Conservation (phyloP, 53 echinoderm and acorn worm species). For the Glandiceps talaboti region DNA sequence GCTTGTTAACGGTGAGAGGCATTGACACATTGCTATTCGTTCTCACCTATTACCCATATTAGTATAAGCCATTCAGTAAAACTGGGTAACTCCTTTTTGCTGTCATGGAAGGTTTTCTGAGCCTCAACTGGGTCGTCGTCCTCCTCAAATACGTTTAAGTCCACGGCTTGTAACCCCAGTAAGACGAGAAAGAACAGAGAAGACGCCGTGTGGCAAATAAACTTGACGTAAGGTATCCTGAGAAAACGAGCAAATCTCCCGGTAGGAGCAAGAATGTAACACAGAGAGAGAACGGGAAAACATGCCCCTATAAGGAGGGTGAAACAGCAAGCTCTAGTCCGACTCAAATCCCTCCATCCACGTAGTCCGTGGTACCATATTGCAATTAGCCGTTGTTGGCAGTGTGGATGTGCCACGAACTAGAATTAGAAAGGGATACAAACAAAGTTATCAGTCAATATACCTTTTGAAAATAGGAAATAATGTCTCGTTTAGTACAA, state of each 20-base stretch:
- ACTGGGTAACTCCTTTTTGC: conserved; percentile 25
- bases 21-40: too few species aligned
- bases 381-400: conserved; percentile 90
- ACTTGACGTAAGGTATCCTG: conserved; percentile 93
- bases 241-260: conserved; percentile 65
- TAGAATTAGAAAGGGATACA: conserved; percentile 6
- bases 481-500: too few species aligned
- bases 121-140: neutral
- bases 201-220: conserved; percentile 89
- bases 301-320: conserved; percentile 66
- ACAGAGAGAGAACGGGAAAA: conserved; percentile 75
- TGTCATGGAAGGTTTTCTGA: conserved; percentile 12
- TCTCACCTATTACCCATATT: conserved; percentile 87
- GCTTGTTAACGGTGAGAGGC: too few species aligned
- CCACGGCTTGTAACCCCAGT: conserved; percentile 9
- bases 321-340: conserved; percentile 30
- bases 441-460: too few species aligned
- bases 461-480: too few species aligned
- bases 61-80: conserved; percentile 83
- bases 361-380: conserved; percentile 93
- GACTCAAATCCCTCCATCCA: conserved; percentile 79
- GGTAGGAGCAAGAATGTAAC: conserved; percentile 72
- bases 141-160: neutral
- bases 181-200: conserved; percentile 71
- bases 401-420: conserved; percentile 97